A percentile compares a stretch with the other conserved stretches of the same genome.
Conservation (phyloP, 2,797 vertebrate species). For the Sebastes nivosus region DNA sequence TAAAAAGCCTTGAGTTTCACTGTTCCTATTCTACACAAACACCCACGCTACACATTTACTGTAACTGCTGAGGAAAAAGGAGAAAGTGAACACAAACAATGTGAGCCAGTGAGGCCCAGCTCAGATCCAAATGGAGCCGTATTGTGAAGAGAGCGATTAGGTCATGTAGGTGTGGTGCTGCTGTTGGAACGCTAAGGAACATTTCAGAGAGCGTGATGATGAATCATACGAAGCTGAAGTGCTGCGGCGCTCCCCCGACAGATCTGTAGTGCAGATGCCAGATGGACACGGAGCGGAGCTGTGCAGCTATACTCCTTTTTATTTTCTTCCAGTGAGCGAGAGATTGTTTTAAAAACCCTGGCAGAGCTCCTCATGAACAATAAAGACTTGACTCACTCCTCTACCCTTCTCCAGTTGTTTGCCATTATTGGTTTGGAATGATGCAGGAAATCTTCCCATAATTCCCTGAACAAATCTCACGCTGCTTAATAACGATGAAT, state of each 20-base stretch:
- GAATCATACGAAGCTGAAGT: slow-evolving; percentile 39
- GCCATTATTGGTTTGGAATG: neutral
- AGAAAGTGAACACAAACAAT: slow-evolving; percentile 16
- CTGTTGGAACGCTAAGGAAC: slow-evolving; percentile 40
- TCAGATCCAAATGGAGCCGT: slow-evolving; percentile 3
- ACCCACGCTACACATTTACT: slow-evolving; percentile 12
- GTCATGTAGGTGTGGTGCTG: slow-evolving; percentile 70
- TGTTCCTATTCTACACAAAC: neutral
- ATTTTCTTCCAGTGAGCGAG: slow-evolving; percentile 1
- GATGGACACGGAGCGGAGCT: slow-evolving; percentile 30
- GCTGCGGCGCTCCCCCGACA: slow-evolving; percentile 20
- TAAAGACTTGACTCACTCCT: neutral
- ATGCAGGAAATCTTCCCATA: neutral
- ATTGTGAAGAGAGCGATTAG: slow-evolving; percentile 40
- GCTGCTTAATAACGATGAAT: neutral
- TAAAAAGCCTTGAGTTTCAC: neutral
- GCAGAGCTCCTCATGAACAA: slow-evolving; percentile 22
- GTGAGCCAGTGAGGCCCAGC: neutral
- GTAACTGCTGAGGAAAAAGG: slow-evolving; percentile 11
- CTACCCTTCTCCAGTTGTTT: slow-evolving; percentile 9
- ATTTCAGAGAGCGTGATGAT: slow-evolving; percentile 12
- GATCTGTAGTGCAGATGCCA: slow-evolving; percentile 47
- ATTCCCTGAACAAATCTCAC: slow-evolving; percentile 17
- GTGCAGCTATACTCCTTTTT: neutral
- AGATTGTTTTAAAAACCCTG: neutral